Percentiles rank a stretch among this genome's conserved stretches.
phyloP scores from a whole-genome alignment of 1,140 invertebrate species.

The Brachionus angularis region DNA sequence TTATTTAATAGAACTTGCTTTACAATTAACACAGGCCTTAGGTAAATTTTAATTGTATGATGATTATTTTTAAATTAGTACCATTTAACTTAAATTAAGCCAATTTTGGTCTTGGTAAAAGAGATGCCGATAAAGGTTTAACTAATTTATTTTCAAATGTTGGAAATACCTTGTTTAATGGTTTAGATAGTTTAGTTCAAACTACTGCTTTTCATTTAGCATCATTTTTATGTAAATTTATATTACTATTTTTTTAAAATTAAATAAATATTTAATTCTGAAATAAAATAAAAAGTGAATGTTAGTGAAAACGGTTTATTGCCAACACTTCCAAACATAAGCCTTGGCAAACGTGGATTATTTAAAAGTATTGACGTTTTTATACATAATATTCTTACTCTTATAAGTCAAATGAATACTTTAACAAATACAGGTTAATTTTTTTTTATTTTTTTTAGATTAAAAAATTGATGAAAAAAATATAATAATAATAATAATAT shows the following conservation, averaged over 20 bases:
- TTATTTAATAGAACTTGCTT: too few species aligned
- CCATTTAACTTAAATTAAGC: too few species aligned
- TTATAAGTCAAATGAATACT: too few species aligned
- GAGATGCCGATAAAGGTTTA: neutral
- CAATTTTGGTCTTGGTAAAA: too few species aligned
- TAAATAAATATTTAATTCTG: neutral
- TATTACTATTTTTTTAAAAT: neutral
- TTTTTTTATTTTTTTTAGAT: too few species aligned
- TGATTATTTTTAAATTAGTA: too few species aligned
- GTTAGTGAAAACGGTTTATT: constrained; percentile 30
- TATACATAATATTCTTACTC: neutral
- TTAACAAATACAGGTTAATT: too few species aligned
- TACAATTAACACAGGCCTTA: too few species aligned
- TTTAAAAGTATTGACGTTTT: neutral
- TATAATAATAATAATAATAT: too few species aligned
- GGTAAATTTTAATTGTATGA: too few species aligned
- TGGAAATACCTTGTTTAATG: neutral
- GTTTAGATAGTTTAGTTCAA: constrained; percentile 31
- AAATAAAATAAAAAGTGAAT: neutral
- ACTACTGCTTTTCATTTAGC: neutral
- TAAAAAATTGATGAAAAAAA: too few species aligned
- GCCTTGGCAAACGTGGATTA: neutral
- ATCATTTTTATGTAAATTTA: neutral
- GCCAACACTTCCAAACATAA: too few species aligned
- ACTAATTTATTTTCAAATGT: constrained; percentile 16